These are phyloP conservation scores for Cryptoleucopteryx plumbea DNA, from an alignment of 2,113 vertebrate genomes.

Conservation along the genomic window DNA sequence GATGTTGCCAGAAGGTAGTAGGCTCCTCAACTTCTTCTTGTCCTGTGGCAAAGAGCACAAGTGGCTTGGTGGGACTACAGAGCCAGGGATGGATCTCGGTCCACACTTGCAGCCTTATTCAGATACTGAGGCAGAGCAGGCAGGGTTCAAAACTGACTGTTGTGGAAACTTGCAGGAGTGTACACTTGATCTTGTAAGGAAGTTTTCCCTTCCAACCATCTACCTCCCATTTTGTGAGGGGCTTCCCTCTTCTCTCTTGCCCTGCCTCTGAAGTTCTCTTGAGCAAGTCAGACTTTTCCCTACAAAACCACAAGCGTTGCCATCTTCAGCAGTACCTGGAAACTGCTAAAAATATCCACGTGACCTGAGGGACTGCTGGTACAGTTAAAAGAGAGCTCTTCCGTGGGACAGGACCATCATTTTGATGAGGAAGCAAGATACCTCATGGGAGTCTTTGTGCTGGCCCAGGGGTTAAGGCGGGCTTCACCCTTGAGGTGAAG, in stretches of 20 bases:
- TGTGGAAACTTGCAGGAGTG: not conserved
- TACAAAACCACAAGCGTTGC: not conserved
- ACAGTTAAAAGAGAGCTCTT: not conserved
- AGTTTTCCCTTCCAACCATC: not conserved
- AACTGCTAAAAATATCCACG: not conserved
- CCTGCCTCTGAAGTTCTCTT: not conserved
- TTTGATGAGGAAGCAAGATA: not conserved
- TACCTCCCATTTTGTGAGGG: not conserved
- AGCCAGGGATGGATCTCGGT: not conserved
- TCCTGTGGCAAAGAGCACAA: not conserved
- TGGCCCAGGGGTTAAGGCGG: not conserved
- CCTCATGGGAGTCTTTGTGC: not conserved
- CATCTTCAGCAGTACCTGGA: not conserved
- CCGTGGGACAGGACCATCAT: not conserved
- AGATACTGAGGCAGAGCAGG: not conserved
- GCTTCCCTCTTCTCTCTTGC: not conserved
- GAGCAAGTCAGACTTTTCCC: not conserved
- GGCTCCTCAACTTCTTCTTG: not conserved
- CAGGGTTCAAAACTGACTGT: not conserved
- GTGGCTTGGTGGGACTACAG: not conserved
- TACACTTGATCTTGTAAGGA: not conserved
- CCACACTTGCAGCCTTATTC: not conserved
- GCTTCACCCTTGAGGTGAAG: not conserved
- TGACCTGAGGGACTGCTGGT: not conserved
- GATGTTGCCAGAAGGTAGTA: not conserved